Conservation (phyloP, 2,797 vertebrate species). For the Dallia pectoralis region DNA sequence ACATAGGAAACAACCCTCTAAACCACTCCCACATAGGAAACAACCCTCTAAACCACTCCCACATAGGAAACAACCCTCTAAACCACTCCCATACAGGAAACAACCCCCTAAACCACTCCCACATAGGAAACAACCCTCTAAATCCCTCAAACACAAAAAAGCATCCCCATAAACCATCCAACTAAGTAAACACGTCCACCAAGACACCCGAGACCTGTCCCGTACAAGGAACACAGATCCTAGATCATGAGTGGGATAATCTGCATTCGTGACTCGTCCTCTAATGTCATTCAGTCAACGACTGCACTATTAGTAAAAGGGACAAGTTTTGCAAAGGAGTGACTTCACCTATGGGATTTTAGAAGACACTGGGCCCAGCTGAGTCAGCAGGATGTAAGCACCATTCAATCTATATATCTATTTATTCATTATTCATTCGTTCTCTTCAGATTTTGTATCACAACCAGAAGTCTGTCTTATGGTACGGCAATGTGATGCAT, state of each 20-base stretch:
- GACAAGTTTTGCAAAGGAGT: background rate
- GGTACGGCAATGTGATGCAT: slow-evolving; percentile 17
- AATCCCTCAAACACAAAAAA: too few species aligned
- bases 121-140: too few species aligned
- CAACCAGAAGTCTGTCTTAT: background rate
- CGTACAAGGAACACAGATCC: too few species aligned
- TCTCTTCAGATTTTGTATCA: background rate
- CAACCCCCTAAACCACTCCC: too few species aligned
- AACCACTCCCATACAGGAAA: too few species aligned
- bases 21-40: too few species aligned
- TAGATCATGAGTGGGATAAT: background rate
- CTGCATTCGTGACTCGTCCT: background rate
- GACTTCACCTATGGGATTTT: background rate
- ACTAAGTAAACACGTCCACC: too few species aligned
- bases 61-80: too few species aligned
- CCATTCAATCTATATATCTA: background rate
- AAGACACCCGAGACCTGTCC: too few species aligned
- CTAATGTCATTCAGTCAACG: background rate
- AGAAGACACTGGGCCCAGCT: background rate
- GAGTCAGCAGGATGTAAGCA: slow-evolving; percentile 40
- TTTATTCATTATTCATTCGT: background rate
- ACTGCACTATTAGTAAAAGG: background rate
- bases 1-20: too few species aligned
- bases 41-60: too few species aligned
- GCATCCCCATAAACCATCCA: too few species aligned